A percentile compares a stretch with the other conserved stretches of the same genome.
phyloP scores from a whole-genome alignment of 2,113 vertebrate genomes.

The Rattus rattus region DNA sequence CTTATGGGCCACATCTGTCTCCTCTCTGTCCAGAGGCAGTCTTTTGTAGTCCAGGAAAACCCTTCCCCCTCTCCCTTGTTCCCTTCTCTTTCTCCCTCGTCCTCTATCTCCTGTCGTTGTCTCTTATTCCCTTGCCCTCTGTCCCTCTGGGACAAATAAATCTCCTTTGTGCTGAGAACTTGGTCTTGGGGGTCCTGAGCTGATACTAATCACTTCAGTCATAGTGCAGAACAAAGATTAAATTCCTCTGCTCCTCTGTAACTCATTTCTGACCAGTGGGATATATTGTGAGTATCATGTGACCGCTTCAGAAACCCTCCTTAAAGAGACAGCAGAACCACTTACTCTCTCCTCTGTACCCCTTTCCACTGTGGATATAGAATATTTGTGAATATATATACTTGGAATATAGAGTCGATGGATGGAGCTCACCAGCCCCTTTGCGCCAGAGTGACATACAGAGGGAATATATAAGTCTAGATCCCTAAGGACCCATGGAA shows the following conservation, averaged over 20 bases:
- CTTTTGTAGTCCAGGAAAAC: not conserved
- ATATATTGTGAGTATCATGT: not conserved
- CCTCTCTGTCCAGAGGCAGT: not conserved
- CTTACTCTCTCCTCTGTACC: not conserved
- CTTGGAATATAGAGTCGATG: not conserved
- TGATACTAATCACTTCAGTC: not conserved
- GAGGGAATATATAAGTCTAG: not conserved
- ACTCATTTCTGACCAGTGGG: not conserved
- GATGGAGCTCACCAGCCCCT: not conserved
- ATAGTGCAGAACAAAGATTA: not conserved
- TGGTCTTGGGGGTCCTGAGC: not conserved
- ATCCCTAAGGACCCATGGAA: not conserved
- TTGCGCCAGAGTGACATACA: not conserved
- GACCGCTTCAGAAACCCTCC: not conserved
- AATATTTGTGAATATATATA: too few species aligned
- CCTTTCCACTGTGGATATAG: not conserved
- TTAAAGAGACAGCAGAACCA: not conserved
- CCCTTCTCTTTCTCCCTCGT: not conserved
- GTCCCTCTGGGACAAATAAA: not conserved
- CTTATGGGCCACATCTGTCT: not conserved
- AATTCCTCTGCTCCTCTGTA: not conserved
- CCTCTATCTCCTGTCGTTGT: too few species aligned
- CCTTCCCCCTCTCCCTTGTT: not conserved
- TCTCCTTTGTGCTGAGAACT: not conserved
- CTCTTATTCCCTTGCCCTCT: not conserved